Evolutionary conservation across 2,888 invertebrate species (phyloP), one percentile per base, ranked within the genome.

Genomic region (Muschampia plurimacula): DNA sequence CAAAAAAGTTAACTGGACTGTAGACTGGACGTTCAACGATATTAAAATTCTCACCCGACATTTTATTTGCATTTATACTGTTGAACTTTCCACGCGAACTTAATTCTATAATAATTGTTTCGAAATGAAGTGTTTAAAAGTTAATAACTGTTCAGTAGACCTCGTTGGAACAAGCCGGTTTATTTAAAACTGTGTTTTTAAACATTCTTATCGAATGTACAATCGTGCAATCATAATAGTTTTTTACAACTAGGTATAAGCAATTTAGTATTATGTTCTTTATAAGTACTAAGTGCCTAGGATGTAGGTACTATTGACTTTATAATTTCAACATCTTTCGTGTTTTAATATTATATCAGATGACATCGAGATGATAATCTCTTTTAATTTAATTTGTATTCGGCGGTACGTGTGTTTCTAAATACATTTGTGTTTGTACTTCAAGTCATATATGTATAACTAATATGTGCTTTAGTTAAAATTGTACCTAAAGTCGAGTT

Each of bases 381-480:
- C 52, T 55, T 15, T 55, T 36, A 36, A 44, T 39, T 22, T 41
- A 67, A 67, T 28, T 46, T 57, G 46, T 67, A 59, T 67, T 44
- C 10, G 59, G 44, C n/a, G n/a, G 15, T 59, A 39, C 15, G 15
- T 62, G 15, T 39, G 66, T 36, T 67, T 28, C 57, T 39, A 46
- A 67, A 59, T 52, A 10, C 62, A 60, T 62, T 12, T 67, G 59
- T 66, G 60, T 67, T 67, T 49, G 22, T 60, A 49, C 22, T 28
- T 10, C 64, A 66, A n/a, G 22, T 13, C 7, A 28, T 57, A 55
- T 70, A 41, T 46, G 44, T 64, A 41, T 44, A 75, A 79, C 75
- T 80, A 81, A 85, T 86, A 85, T 89, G 88, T 84, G 84, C 80
- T 85, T 87, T 86, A 86, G 87, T 89, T 88, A 88, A 87, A 86